Base-by-base conservation (phyloP, 2,888 invertebrate genomes). In the Apamea epomidion region DNA sequence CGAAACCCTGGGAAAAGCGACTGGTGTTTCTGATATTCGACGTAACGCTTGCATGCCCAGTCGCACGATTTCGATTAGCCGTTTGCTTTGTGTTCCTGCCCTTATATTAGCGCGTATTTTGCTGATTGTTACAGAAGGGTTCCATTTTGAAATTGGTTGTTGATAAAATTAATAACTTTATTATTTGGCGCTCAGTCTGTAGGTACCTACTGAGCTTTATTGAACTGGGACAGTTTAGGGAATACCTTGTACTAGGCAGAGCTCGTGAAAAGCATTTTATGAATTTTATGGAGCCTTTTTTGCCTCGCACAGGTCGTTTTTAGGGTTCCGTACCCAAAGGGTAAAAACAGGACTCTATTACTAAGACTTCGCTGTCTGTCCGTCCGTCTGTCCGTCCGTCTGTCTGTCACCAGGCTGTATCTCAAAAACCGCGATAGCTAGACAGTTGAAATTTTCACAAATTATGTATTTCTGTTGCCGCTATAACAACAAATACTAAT, bases 1-100 rank as follows among this genome's bases (percentile, higher is more conserved):
- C 84, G 85, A 88, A 89, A 91, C 91, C 90, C 86, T 89, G 91
- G 90, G 90, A 91, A 91, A 91, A 86, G 90, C 87, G 91, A 91
- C 89, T 91, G 90, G 83, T 85, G 84, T 87, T 89, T 89, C 78
- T 84, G 83, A 82, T 74, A 87, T 87, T 89, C 81, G 74, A 74
- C 64, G 79, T 89, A 74, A 85, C 80, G 78, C 75, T 81, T 70
- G 69, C 86, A 70, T 67, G 80, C 73, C 68, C 69, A 81, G 84
- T 88, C 80, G 74, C 76, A 74, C 80, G 64, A 58, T 88, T 87
- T 83, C 74, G 80, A 86, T 88, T 86, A 86, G 78, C 65, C 67
- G 54, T 80, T 78, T 58, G 78, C 83, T 78, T 84, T 80, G 80
- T 85, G 60, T 69, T 12, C 14, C 74, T 60, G 73, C 87, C 80